Evolutionary conservation across 2,888 invertebrate genomes (phyloP).

Genomic region (Abrostola tripartita): DNA sequence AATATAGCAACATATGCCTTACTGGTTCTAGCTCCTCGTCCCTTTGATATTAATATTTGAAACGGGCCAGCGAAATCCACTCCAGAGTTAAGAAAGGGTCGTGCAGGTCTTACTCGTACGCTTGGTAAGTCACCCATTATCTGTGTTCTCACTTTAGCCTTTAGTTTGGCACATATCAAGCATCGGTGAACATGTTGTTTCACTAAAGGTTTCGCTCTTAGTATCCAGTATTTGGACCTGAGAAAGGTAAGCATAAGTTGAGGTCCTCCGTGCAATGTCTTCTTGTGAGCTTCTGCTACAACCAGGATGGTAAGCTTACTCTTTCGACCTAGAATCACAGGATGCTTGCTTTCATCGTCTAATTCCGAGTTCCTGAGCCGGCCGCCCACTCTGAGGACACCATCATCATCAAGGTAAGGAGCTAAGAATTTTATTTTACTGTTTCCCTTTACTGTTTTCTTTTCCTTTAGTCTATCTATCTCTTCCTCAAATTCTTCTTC

Average conservation of each 20-base stretch:
- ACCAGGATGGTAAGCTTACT: not conserved
- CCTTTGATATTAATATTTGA: not conserved
- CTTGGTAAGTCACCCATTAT: constrained; percentile 20
- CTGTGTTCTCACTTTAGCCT: not conserved
- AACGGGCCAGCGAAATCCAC: constrained; percentile 14
- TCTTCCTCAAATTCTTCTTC: constrained; percentile 2
- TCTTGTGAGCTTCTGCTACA: not conserved
- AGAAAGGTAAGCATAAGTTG: constrained; percentile 11
- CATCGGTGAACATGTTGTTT: constrained; percentile 5
- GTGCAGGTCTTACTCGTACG: constrained; percentile 8
- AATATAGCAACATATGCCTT: constrained; percentile 8
- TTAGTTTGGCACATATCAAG: constrained; percentile 7
- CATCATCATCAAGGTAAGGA: constrained; percentile 4
- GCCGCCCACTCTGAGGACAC: constrained; percentile 15
- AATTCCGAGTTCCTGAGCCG: not conserved
- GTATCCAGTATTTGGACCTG: constrained; percentile 11
- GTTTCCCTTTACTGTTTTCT: constrained; percentile 1
- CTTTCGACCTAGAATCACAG: not conserved
- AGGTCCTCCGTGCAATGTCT: constrained; percentile 6
- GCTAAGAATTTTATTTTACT: constrained; percentile 1
- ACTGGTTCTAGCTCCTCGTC: constrained; percentile 1
- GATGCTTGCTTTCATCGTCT: not conserved
- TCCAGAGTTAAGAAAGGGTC: constrained; percentile 6
- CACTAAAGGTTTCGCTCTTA: not conserved
- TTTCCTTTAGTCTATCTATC: not conserved